phyloP scores from a whole-genome alignment of 1,140 invertebrate species.

The Melanaphis sacchari region DNA sequence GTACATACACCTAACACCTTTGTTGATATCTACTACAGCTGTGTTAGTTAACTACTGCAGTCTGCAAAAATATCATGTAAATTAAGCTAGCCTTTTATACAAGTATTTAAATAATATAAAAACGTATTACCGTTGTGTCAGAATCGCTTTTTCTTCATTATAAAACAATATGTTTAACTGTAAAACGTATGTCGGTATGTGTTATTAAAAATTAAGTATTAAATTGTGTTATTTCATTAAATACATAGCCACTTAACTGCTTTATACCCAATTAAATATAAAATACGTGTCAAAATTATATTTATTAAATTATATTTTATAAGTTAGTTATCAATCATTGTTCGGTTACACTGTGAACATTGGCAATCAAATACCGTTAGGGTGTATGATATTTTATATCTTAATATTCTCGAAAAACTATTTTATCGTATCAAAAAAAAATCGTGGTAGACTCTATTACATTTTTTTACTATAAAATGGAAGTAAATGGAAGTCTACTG shows the following conservation, averaged over 20 bases:
- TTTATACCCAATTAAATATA: not conserved
- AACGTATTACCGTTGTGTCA: not conserved
- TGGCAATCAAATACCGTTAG: not conserved
- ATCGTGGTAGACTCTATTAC: too few relatives aligned
- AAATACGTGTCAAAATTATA: too few relatives aligned
- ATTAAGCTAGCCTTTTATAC: not conserved
- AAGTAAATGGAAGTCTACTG: not conserved
- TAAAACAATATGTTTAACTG: not conserved
- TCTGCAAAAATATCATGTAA: not conserved
- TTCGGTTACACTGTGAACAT: not conserved
- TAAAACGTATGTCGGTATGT: too few relatives aligned
- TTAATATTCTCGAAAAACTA: too few relatives aligned
- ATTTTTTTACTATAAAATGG: too few relatives aligned
- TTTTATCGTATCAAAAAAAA: too few relatives aligned
- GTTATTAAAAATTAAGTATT: too few relatives aligned
- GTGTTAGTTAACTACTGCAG: too few relatives aligned
- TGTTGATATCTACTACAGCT: too few relatives aligned
- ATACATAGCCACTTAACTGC: not conserved
- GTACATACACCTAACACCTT: too few relatives aligned
- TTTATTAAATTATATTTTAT: too few relatives aligned
- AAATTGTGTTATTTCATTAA: not conserved
- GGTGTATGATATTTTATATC: not conserved
- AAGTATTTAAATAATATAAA: not conserved
- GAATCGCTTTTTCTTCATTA: not conserved
- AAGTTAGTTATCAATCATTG: not conserved